phyloP scores from a whole-genome alignment of 2,888 invertebrate genomes.

The Pyrrhosoma nymphula region DNA sequence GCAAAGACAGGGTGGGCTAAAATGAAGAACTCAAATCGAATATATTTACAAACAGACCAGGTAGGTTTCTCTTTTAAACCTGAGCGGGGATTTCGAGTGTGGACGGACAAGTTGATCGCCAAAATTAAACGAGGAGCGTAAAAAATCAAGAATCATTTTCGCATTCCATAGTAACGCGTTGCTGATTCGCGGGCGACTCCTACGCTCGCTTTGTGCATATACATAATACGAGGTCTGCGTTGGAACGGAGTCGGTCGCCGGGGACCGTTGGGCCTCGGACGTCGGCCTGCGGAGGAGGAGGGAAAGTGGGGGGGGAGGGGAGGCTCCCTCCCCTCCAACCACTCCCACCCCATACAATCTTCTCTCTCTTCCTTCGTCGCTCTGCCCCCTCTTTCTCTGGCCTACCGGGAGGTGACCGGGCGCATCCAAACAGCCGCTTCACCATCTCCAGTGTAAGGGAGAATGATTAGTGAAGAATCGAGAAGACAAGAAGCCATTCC shows the following conservation, averaged over 20 bases:
- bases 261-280: too few species aligned
- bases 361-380: slow-evolving; percentile 37
- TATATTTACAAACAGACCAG: neutral
- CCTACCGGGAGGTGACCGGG: too few species aligned
- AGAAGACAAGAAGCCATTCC: too few species aligned
- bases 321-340: too few species aligned
- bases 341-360: neutral
- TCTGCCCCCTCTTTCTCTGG: neutral
- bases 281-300: slow-evolving; percentile 7
- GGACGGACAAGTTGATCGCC: neutral
- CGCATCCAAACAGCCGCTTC: too few species aligned
- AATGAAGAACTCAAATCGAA: neutral
- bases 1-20: neutral
- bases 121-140: neutral
- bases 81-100: neutral
- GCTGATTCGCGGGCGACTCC: neutral
- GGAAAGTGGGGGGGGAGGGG: too few species aligned
- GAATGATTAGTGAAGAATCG: too few species aligned
- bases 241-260: slow-evolving; percentile 20
- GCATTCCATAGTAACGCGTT: neutral
- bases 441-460: too few species aligned
- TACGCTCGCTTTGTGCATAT: neutral
- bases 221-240: neutral
- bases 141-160: neutral
- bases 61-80: neutral